Evolutionary conservation across 2,888 invertebrate genomes (phyloP), one percentile per base, ranked within the genome.

Genomic region (Caradrina kadenii): DNA sequence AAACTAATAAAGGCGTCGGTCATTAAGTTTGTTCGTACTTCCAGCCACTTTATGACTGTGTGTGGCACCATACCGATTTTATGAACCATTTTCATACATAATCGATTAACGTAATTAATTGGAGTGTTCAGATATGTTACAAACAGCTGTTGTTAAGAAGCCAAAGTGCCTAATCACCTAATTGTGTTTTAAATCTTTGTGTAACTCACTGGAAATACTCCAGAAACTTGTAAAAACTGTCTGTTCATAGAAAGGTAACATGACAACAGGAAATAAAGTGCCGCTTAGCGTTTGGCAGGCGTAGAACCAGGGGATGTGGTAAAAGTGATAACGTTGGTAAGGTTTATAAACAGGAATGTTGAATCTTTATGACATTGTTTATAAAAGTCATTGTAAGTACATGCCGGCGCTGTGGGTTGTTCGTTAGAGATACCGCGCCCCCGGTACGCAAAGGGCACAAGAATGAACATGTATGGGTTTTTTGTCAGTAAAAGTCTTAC

Each of bases 1-100:
- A 79, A 79, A 63, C 80, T 71, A 75, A 79, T 79, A 76, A 74
- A 78, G 53, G 71, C 76, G 60, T 69, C 54, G 60, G 71, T 79
- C 75, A 76, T 79, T 79, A 79, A 79, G 70, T 66, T 35, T 26
- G 75, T 50, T 45, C 55, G 70, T 63, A 79, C 70, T 70, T 75
- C 35, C 22, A 54, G 53, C 55, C 42, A 58, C 63, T 78, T 78
- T 79, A 79, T 75, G 63, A 54, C 63, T 50, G 50, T 53, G 49
- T 79, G 63, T 73, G 77, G 54, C 75, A 55, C 65, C 59, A 65
- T 69, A 60, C 52, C 39, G 61, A 63, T 74, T 77, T 79, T 74
- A 79, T 75, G 64, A 55, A 73, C 52, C 50, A 65, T 74, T 69
- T 69, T 79, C 75, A 75, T 65, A 65, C 55, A 63, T 63, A 45